Evolutionary conservation across 2,888 invertebrate species (phyloP), one percentile per base, ranked within the genome.

Genomic region (Piscicola geometra): DNA sequence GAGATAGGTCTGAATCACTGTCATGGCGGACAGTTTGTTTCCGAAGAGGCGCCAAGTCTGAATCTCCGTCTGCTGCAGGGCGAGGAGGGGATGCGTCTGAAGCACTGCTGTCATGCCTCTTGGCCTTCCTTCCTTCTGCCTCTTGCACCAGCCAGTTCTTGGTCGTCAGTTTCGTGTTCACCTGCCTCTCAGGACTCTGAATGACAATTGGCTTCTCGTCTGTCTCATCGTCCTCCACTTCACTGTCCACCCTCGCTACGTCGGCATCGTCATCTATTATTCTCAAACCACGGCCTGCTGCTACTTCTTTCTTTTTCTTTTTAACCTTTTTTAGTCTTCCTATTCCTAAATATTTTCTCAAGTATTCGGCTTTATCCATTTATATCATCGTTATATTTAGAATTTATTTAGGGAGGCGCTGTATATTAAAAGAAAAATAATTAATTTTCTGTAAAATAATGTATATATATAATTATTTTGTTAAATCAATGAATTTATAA

Each of bases 1-100:
- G 76, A 30, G 81, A 80, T 5, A 41, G 35, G 47, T 70, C 70
- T 12, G 36, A 18, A 21, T 70, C 70, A n/a, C 30, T 32, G 30
- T 21, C n/a, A 28, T 68, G 21, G n/a, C 28, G n/a, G 9, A 28
- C 32, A 9, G 12, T 3, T n/a, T 68, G 9, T 68, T 68, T n/a
- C 28, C 47, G 35, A 18, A 30, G 50, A 9, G 32, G 71, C 47
- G 30, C 21, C 15, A 52, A 30, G 52, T 50, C 71, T 52, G 9
- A 18, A n/a, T 71, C 71, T 71, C 21, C 0, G 2, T 47, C 30
- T 71, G 1, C 15, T 2, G 35, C 36, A 35, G n/a, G 25, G 2
- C 33, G 30, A 30, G 30, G 67, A 3, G 30, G 28, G 3, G 33
- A 67, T 2, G 28, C 30, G 35, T 67, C 67, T 67, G 67, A 67